These are phyloP conservation scores for Puma concolor DNA, from an alignment of 2,113 vertebrate genomes.

Conservation along the genomic window DNA sequence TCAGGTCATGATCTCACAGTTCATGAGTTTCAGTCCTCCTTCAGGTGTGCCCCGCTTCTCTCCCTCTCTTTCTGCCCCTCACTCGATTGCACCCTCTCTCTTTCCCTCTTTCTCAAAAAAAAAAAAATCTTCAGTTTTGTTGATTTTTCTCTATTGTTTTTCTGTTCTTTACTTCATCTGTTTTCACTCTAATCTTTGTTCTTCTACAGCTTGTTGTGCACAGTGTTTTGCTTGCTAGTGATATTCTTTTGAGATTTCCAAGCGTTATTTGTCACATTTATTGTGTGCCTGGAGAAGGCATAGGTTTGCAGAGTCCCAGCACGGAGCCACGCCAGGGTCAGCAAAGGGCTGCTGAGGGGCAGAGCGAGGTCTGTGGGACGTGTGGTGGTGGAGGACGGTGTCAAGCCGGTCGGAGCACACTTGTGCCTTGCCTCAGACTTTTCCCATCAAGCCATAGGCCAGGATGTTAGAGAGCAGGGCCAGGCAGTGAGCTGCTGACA, in stretches of 20 bases:
- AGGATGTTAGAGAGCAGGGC: neutral
- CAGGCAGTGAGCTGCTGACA: neutral
- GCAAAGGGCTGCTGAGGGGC: neutral
- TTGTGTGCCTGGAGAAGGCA: rapidly evolving
- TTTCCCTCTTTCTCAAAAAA: no score
- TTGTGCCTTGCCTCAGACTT: neutral
- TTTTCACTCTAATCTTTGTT: neutral
- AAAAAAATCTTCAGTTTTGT: neutral
- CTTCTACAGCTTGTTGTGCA: neutral
- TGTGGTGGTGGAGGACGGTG: neutral
- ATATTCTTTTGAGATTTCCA: neutral
- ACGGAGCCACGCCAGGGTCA: neutral
- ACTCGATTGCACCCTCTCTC: no score
- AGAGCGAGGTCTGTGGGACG: neutral
- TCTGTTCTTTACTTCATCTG: neutral
- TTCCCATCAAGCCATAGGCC: neutral
- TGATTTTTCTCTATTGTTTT: neutral
- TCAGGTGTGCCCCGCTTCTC: no score
- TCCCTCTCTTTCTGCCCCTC: no score
- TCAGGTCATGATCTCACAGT: no score
- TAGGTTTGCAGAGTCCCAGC: neutral
- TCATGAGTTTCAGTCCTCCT: no score
- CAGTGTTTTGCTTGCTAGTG: no score
- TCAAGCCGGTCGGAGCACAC: rapidly evolving
- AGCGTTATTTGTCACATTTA: rapidly evolving